Base-by-base conservation (phyloP, 2,888 invertebrate species). In the Candidula unifasciata region DNA sequence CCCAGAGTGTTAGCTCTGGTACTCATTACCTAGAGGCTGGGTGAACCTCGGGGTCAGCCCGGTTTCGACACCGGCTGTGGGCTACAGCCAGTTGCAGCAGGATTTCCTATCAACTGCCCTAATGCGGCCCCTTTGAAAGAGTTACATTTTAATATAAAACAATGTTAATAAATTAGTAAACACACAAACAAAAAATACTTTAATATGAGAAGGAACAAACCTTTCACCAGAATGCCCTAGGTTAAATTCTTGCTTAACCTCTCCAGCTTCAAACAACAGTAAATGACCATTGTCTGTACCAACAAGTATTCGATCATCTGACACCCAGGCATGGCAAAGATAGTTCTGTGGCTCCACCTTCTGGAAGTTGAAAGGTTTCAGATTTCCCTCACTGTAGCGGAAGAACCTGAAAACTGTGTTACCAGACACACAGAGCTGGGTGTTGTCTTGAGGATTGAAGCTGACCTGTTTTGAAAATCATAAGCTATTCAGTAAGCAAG, bases 201-300 rank as follows among this genome's bases (percentile, higher is more conserved):
- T 6, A 44, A 44, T 44, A 13, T 44, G 13, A 27, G n/a, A 64
- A 10, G 6, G 64, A 64, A 64, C 64, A 16, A 27, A 64, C 64
- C 6, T n/a, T 64, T n/a, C 27, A 16, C 27, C 18, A 64, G 24
- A n/a, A 64, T 21, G 8, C n/a, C 21, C 77, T n/a, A 92, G 85
- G 76, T 91, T 92, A 87, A 93, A 92, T 86, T 94, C 94, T 88
- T 91, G 90, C 86, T 92, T 96, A 77, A 97, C 93, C 88, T 98
- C 98, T 0, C 97, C 97, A 88, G 96, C 96, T 93, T 98, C 98
- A 83, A 98, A 95, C 85, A 97, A 94, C 91, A 97, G 95, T 66
- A 98, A 10, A 87, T 96, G 95, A 37, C 97, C 97, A 85, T 95
- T 96, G 83, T 95, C 95, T 0, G 97, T 97, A 2, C 98, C 98